Conservation (phyloP, 1,140 invertebrate species). For the Drosophila orena region DNA sequence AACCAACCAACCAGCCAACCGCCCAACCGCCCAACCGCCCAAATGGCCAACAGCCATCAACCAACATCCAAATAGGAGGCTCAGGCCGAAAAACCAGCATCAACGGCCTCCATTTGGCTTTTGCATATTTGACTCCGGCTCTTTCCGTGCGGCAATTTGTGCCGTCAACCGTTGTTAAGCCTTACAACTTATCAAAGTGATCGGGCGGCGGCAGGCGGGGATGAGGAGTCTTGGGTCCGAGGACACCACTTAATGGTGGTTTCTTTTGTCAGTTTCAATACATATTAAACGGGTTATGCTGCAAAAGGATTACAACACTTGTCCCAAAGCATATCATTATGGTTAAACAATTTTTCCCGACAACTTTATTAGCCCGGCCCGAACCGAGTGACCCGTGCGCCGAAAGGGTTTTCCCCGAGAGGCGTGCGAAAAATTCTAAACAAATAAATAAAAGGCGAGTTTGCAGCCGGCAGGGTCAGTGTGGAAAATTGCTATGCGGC, state of each 20-base stretch:
- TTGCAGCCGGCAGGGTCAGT: slow-evolving; percentile 43
- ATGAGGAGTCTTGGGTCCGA: slow-evolving; percentile 1
- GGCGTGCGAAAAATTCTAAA: slow-evolving; percentile 79
- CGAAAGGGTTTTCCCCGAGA: slow-evolving; percentile 17
- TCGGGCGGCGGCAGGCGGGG: slow-evolving; percentile 41
- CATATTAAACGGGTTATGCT: slow-evolving; percentile 82
- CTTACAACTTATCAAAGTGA: slow-evolving; percentile 78
- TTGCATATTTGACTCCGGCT: slow-evolving; percentile 75
- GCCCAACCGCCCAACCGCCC: slow-evolving; percentile 6
- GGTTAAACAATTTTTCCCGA: slow-evolving; percentile 78
- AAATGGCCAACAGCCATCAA: slow-evolving; percentile 29
- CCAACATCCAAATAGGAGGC: slow-evolving; percentile 3
- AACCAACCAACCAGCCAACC: slow-evolving; percentile 3
- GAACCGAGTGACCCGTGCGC: slow-evolving; percentile 55
- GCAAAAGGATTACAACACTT: slow-evolving; percentile 82
- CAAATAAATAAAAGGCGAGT: slow-evolving; percentile 79
- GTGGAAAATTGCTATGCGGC: slow-evolving; percentile 77
- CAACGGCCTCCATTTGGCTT: slow-evolving; percentile 70
- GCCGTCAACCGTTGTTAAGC: slow-evolving; percentile 79
- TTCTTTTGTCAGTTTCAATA: slow-evolving; percentile 77
- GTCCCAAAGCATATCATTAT: slow-evolving; percentile 81
- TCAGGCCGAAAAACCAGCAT: slow-evolving; percentile 12
- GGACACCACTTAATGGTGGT: slow-evolving; percentile 73
- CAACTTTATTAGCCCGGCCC: slow-evolving; percentile 75
- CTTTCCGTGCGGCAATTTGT: slow-evolving; percentile 57